Percentiles rank a stretch among this genome's conserved stretches.
Conservation (phyloP, 2,797 vertebrate genomes). For the Gobio occitaniae region DNA sequence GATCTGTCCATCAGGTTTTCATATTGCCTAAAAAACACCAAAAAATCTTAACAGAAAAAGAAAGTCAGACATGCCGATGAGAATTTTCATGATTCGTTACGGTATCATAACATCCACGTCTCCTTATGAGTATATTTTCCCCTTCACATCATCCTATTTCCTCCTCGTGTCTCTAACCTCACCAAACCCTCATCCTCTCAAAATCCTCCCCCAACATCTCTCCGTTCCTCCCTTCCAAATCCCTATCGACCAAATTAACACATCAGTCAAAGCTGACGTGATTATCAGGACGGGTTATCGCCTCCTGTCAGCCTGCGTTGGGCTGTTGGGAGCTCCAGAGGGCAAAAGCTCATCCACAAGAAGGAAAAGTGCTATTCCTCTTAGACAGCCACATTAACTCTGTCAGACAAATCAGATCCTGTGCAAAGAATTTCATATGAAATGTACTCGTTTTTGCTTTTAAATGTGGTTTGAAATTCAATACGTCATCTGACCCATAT, state of each 20-base stretch:
- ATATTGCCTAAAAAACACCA: neutral
- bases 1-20: neutral
- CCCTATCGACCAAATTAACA: neutral
- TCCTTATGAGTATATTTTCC: neutral
- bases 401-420: neutral
- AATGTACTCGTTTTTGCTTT: neutral
- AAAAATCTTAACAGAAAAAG: neutral
- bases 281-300: slow-evolving; percentile 24
- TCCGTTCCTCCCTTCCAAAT: neutral
- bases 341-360: neutral
- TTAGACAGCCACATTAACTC: neutral
- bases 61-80: neutral
- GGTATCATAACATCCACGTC: neutral
- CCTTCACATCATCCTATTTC: neutral
- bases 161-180: neutral
- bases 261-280: slow-evolving; percentile 24
- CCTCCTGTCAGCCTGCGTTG: neutral
- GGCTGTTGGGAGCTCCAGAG: neutral
- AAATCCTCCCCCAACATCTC: slow-evolving; percentile 4
- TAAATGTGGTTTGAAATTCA: neutral
- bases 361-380: neutral
- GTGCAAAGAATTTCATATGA: neutral
- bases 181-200: slow-evolving; percentile 7
- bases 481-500: neutral
- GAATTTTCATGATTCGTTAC: neutral